Evolutionary conservation across 2,113 vertebrate genomes (phyloP).

Genomic region (Phocoena phocoena): DNA sequence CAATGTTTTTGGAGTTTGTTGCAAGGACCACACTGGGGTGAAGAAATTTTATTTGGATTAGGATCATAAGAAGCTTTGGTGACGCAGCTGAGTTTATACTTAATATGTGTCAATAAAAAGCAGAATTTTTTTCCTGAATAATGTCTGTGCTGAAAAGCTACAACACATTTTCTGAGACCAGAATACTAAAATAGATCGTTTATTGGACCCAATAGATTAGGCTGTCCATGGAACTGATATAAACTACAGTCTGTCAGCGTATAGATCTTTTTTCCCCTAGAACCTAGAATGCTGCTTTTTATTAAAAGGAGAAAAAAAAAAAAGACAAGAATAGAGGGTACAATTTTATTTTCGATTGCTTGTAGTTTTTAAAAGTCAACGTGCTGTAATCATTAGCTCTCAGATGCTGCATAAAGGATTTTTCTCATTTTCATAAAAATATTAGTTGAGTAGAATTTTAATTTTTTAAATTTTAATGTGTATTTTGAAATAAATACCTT

Average conservation of each 20-base stretch:
- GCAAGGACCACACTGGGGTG: constrained; percentile 61
- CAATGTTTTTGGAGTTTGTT: constrained; percentile 73
- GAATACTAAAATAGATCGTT: constrained; percentile 46
- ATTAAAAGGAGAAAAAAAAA: background rate
- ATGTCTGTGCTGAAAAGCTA: constrained; percentile 70
- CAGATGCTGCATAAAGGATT: background rate
- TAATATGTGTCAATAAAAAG: constrained; percentile 72
- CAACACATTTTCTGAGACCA: constrained; percentile 35
- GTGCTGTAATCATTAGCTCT: background rate
- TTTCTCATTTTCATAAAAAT: background rate
- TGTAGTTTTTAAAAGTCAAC: background rate
- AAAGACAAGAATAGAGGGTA: background rate
- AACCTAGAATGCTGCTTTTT: background rate
- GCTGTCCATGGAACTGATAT: background rate
- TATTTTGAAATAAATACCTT: constrained; percentile 40
- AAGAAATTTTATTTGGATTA: constrained; percentile 75
- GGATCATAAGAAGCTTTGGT: constrained; percentile 68
- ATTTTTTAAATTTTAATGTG: constrained; percentile 23
- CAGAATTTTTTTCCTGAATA: constrained; percentile 47
- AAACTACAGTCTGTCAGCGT: background rate
- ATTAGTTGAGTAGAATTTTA: background rate
- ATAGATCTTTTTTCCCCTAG: background rate
- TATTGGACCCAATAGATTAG: constrained; percentile 53
- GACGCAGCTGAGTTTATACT: constrained; percentile 67
- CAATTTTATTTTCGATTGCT: constrained; percentile 4